Evolutionary conservation across 2,888 invertebrate genomes (phyloP).

Genomic region (Pheosia tremula): DNA sequence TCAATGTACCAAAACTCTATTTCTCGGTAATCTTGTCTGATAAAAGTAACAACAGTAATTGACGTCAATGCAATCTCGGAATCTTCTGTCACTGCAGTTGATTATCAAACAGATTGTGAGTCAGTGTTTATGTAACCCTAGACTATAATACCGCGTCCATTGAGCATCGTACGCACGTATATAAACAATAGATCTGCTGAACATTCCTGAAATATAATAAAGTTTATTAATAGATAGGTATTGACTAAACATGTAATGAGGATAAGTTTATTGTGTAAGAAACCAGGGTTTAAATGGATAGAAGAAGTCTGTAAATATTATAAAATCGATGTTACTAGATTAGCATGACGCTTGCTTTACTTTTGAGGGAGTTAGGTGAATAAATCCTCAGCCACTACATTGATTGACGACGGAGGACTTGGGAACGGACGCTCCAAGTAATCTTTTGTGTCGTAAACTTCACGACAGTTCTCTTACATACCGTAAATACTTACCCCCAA

Average conservation of each 20-base stretch:
- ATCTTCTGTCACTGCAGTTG: slow-evolving; percentile 1
- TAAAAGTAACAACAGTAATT: background rate
- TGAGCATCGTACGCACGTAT: slow-evolving; percentile 19
- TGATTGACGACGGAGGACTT: too few species aligned
- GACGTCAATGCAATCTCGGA: slow-evolving; percentile 6
- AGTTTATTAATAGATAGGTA: slow-evolving; percentile 14
- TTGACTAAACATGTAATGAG: slow-evolving; percentile 2
- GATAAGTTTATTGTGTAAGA: background rate
- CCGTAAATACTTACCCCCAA: too few species aligned
- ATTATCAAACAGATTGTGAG: slow-evolving; percentile 21
- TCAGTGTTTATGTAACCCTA: slow-evolving; percentile 41
- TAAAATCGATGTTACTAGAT: too few species aligned
- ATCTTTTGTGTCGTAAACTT: too few species aligned
- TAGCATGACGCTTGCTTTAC: too few species aligned
- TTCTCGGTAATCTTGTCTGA: slow-evolving; percentile 3
- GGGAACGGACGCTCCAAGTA: too few species aligned
- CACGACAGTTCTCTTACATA: too few species aligned
- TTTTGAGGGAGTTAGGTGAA: too few species aligned
- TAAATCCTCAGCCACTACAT: too few species aligned
- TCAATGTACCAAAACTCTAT: background rate
- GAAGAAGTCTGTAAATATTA: too few species aligned
- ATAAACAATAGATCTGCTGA: background rate
- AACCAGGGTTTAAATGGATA: background rate
- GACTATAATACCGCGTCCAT: slow-evolving; percentile 23
- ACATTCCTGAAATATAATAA: slow-evolving; percentile 30